These are phyloP conservation scores for Chrysaora quinquecirrha DNA, from an alignment of 30 jellyfish, hydroid and myxozoan species.

Conservation along the genomic window DNA sequence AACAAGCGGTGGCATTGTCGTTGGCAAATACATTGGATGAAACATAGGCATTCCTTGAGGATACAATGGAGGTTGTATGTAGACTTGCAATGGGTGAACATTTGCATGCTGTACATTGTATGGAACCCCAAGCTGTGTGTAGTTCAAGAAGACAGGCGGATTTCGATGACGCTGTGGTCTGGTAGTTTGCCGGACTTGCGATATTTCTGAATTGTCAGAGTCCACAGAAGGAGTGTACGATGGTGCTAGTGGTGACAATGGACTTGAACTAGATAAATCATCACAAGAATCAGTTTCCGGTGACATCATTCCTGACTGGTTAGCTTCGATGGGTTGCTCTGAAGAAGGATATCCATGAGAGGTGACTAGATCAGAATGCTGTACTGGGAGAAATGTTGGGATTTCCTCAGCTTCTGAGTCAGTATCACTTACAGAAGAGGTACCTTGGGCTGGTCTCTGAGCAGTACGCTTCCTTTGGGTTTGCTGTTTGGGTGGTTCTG, in stretches of 20 bases:
- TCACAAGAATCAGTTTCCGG: too few species aligned
- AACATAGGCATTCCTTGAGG: too few species aligned
- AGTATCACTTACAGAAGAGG: conserved; percentile 14
- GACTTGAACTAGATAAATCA: too few species aligned
- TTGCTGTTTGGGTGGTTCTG: neutral
- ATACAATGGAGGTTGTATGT: conserved; percentile 1
- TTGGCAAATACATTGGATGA: too few species aligned
- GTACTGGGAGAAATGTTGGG: conserved; percentile 13
- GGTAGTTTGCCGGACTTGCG: too few species aligned
- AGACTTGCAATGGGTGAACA: conserved; percentile 34
- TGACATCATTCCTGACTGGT: too few species aligned
- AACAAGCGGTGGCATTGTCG: too few species aligned
- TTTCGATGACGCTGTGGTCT: conserved; percentile 16
- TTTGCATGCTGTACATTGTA: conserved; percentile 26
- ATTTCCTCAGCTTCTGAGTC: conserved; percentile 31
- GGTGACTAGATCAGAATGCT: too few species aligned
- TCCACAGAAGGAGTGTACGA: too few species aligned
- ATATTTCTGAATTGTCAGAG: neutral
- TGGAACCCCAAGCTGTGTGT: conserved; percentile 13
- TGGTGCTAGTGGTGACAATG: too few species aligned
- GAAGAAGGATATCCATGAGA: too few species aligned
- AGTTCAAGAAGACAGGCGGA: conserved; percentile 24
- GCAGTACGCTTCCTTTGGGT: neutral
- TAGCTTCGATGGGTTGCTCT: neutral
- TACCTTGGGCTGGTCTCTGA: neutral